Evolutionary conservation across 2,888 invertebrate genomes (phyloP).

Genomic region (Boloria euphrosyne): DNA sequence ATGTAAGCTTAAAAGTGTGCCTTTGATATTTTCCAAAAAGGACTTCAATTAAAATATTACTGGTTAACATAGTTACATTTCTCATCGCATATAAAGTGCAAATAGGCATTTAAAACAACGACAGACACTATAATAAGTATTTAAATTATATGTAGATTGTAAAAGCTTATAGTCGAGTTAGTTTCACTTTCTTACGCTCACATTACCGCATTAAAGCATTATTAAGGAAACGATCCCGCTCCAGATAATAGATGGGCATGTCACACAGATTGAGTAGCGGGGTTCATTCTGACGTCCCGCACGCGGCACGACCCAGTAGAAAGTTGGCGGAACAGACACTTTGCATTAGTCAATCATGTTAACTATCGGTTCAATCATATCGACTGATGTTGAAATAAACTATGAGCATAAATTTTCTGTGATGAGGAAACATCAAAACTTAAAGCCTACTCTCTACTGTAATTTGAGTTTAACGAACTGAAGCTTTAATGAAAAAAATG

Average conservation of each 20-base stretch:
- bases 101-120: not conserved
- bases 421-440: not conserved
- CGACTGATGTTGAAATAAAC: conserved; percentile 24
- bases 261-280: conserved; percentile 49
- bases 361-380: conserved; percentile 37
- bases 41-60: no score
- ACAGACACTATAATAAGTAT: conserved; percentile 7
- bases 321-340: conserved; percentile 47
- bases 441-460: not conserved
- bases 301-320: conserved; percentile 46
- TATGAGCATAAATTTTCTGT: not conserved
- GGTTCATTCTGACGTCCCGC: conserved; percentile 48
- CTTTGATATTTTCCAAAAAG: no score
- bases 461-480: not conserved
- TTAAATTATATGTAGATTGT: conserved; percentile 5
- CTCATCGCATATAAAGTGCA: not conserved
- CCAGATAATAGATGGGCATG: conserved; percentile 44
- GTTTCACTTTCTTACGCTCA: conserved; percentile 36
- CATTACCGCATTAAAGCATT: conserved; percentile 36
- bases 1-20: no score
- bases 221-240: conserved; percentile 40
- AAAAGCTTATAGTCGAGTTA: conserved; percentile 18
- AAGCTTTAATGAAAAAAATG: no score
- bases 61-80: no score
- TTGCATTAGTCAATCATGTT: conserved; percentile 49